Evolutionary conservation across 2,113 vertebrate genomes (phyloP).

Genomic region (Hippocampus zosterae): DNA sequence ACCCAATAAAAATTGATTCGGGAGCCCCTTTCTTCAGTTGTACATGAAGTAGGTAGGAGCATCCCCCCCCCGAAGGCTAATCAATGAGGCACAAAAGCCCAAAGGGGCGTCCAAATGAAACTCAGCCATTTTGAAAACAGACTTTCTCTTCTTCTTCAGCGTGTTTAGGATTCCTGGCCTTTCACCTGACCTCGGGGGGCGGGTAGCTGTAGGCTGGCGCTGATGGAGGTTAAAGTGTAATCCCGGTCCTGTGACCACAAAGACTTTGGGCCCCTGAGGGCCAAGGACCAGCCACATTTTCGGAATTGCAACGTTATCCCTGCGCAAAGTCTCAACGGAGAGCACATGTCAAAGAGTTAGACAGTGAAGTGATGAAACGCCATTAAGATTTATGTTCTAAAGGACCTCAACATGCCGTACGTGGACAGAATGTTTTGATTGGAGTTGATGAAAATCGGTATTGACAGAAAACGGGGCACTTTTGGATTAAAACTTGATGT

Average conservation of each 20-base stretch:
- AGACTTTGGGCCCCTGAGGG: constrained; percentile 66
- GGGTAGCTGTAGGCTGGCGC: constrained; percentile 7
- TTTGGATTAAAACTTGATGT: background rate
- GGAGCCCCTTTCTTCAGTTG: background rate
- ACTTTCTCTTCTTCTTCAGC: constrained; percentile 42
- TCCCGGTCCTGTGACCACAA: constrained; percentile 77
- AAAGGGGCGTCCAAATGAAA: constrained; percentile 27
- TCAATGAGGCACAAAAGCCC: constrained; percentile 18
- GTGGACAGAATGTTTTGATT: background rate
- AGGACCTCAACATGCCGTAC: background rate
- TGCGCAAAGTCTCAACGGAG: constrained; percentile 43
- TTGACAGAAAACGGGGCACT: background rate
- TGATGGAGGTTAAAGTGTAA: constrained; percentile 75
- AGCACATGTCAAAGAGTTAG: constrained; percentile 62
- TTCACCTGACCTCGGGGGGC: constrained; percentile 67
- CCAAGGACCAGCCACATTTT: constrained; percentile 71
- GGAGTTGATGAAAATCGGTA: background rate
- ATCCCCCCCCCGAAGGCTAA: background rate
- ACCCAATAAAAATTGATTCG: background rate
- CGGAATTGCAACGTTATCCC: constrained; percentile 70
- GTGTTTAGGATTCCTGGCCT: constrained; percentile 72
- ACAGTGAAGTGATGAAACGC: too few relatives aligned
- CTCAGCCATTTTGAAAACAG: constrained; percentile 44
- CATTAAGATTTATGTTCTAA: too few relatives aligned
- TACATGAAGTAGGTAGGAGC: background rate